Conservation (phyloP, 2,797 vertebrate species). For the Pristis pectinata region DNA sequence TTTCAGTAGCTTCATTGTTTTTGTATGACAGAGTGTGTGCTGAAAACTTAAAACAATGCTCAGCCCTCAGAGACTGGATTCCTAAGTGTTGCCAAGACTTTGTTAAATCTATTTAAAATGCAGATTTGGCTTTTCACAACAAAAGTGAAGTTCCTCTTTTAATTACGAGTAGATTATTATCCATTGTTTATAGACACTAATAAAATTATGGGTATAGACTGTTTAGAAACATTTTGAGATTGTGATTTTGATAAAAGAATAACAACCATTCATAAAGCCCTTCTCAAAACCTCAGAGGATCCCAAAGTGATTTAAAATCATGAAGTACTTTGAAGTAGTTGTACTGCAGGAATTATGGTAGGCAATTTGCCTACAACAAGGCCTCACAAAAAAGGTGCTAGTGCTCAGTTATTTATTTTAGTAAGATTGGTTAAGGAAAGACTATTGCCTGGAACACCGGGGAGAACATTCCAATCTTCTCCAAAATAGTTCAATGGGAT, state of each 20-base stretch:
- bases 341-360: neutral
- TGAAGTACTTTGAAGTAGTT: neutral
- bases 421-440: neutral
- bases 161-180: neutral
- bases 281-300: neutral
- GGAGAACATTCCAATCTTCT: neutral
- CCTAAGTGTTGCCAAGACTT: neutral
- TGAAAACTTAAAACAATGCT: neutral
- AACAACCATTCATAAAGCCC: neutral
- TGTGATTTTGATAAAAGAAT: neutral
- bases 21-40: neutral
- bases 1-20: slow-evolving; percentile 14
- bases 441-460: neutral
- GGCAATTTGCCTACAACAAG: neutral
- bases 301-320: neutral
- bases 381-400: neutral
- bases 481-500: neutral
- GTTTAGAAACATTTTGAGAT: neutral
- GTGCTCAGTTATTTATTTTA: neutral
- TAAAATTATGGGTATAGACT: neutral
- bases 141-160: neutral
- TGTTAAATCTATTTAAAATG: neutral
- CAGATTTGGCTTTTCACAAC: neutral
- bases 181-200: neutral
- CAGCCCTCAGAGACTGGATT: neutral